Evolutionary conservation across 2,113 vertebrate species (phyloP).

Genomic region (Chaetodon auriga): DNA sequence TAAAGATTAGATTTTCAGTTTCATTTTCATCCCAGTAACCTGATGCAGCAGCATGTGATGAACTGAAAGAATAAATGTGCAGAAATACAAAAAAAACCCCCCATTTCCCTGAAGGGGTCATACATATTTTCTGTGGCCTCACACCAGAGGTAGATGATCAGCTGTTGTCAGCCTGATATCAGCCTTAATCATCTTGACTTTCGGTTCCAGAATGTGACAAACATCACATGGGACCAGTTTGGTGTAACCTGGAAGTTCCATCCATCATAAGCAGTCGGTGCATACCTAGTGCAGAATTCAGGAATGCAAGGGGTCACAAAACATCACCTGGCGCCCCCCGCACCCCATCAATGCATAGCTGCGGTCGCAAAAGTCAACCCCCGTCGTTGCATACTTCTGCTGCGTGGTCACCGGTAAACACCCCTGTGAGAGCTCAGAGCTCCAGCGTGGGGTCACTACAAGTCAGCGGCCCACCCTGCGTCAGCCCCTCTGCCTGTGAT

Average conservation of each 20-base stretch:
- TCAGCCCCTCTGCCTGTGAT: slow-evolving; percentile 25
- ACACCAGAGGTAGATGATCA: neutral
- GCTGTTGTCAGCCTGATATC: neutral
- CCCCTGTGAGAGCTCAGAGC: slow-evolving; percentile 26
- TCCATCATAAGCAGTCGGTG: neutral
- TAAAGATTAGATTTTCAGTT: neutral
- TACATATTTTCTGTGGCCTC: neutral
- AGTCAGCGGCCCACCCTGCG: slow-evolving; percentile 34
- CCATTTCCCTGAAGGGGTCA: neutral
- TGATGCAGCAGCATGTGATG: neutral
- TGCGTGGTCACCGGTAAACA: slow-evolving; percentile 68
- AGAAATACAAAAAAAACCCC: neutral
- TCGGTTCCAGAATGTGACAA: slow-evolving; percentile 1
- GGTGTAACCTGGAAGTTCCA: slow-evolving; percentile 18
- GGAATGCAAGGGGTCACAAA: slow-evolving; percentile 45
- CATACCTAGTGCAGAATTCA: slow-evolving; percentile 49
- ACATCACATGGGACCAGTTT: neutral
- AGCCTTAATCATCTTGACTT: neutral
- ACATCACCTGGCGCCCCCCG: slow-evolving; percentile 17
- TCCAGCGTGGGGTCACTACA: slow-evolving; percentile 47
- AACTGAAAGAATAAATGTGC: neutral
- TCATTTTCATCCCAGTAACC: too few species aligned
- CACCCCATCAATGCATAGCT: slow-evolving; percentile 44
- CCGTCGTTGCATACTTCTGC: slow-evolving; percentile 58
- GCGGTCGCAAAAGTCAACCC: slow-evolving; percentile 57